Conservation (phyloP, 2,113 vertebrate species). For the Cygnus atratus region DNA sequence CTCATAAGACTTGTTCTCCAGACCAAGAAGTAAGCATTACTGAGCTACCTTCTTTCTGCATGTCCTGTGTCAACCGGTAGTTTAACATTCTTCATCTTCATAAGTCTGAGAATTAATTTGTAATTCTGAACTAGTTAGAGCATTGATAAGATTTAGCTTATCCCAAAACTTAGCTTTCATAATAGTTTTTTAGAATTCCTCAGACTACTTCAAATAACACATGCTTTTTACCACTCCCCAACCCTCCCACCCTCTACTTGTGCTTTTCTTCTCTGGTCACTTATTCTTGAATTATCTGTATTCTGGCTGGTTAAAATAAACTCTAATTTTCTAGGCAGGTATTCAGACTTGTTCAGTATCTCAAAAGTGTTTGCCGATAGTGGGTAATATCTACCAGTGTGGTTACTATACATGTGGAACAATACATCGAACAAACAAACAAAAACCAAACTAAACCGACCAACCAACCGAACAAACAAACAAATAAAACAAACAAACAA, state of each 20-base stretch:
- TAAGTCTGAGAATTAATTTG: not conserved
- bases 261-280: not conserved
- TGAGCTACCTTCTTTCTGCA: not conserved
- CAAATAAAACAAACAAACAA: too few species aligned
- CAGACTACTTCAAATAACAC: not conserved
- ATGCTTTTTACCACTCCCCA: not conserved
- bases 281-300: not conserved
- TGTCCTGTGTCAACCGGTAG: not conserved
- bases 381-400: not conserved
- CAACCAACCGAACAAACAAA: too few species aligned
- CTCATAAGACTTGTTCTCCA: too few species aligned
- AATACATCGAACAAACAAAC: too few species aligned
- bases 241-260: rapidly evolving
- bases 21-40: too few species aligned
- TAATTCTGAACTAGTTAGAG: not conserved
- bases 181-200: not conserved
- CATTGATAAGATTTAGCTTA: not conserved
- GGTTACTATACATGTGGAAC: not conserved
- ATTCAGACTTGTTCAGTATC: not conserved
- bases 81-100: not conserved
- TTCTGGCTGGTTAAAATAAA: not conserved
- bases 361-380: rapidly evolving
- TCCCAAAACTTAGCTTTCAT: not conserved
- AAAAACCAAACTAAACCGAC: too few species aligned
- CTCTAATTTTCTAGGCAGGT: not conserved